Evolutionary conservation across 2,113 vertebrate genomes (phyloP), one percentile per base, ranked within the genome.

Genomic region (Amphiprion percula): DNA sequence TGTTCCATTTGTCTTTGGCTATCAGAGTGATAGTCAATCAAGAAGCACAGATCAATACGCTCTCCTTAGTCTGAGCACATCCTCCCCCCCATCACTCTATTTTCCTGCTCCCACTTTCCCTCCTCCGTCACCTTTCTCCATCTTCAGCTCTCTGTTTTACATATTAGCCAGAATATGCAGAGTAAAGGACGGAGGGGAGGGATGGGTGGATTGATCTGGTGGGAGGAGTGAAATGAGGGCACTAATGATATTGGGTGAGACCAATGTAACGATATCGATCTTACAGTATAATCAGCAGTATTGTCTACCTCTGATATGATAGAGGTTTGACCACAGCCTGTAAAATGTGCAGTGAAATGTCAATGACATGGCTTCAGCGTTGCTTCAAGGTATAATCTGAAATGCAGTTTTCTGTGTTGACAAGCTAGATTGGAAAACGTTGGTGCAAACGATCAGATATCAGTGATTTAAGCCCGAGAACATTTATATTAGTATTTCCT

Each of bases 31-130:
- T 77, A 74, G 83, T 88, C 78, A 79, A 89, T 88, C 82, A 82
- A 64, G 62, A 70, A 47, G 63, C 54, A 55, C 16, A 69, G 79
- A 89, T 92, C 90, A 74, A 90, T 90, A 82, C 47, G 5, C 60
- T 54, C 74, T 77, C 60, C 46, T 88, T 21, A 91, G 55, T 87
- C 83, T 65, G 73, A 88, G 82, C 84, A 86, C 90, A 84, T 81
- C 71, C 68, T 74, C 5, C 50, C 52, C 14, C 46, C 54, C 75
- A 14, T 69, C 66, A 4, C 63, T 64, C 55, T 54, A n/a, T 67
- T 72, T 53, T 55, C 78, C 61, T 0, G n/a, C 21, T 33, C 28
- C 60, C 56, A 23, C 62, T 16, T 46, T 62, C 23, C 37, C 19
- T 54, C 46, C 39, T 37, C 33, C 21, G 1, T 71, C 30, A 37